A percentile compares a stretch with the other conserved stretches of the same genome.
Conservation (phyloP, 2,113 vertebrate genomes). For the Diphyllodes magnificus region DNA sequence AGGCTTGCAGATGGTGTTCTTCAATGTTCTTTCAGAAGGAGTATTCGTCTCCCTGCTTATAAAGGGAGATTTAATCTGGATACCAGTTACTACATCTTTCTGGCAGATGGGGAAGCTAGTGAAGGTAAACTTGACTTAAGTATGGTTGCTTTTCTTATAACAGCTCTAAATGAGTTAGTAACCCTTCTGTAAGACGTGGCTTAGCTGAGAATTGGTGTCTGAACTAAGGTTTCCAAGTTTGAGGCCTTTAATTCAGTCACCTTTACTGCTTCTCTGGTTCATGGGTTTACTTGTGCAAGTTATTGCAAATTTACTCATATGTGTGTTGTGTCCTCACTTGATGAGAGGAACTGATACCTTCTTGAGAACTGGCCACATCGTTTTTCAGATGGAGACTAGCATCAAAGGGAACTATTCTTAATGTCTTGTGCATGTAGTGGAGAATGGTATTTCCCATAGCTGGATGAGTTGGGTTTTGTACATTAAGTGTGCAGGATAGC, state of each 20-base stretch:
- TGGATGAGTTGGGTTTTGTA: neutral
- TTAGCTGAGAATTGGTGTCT: neutral
- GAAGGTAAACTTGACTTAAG: constrained; percentile 62
- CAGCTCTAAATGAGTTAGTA: neutral
- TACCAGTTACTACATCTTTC: constrained; percentile 80
- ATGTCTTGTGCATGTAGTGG: accelerated
- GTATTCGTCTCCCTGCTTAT: constrained; percentile 54
- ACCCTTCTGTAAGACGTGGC: neutral
- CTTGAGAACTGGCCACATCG: neutral
- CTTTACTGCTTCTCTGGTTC: neutral
- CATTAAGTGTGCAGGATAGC: too few species aligned
- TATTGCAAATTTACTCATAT: neutral
- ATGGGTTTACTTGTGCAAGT: neutral
- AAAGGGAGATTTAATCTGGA: constrained; percentile 75
- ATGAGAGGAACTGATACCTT: neutral
- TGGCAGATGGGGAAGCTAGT: constrained; percentile 76
- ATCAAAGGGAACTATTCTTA: neutral
- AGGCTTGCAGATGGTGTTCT: constrained; percentile 75
- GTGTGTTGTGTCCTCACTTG: neutral
- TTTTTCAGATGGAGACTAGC: neutral
- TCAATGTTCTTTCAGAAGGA: constrained; percentile 83
- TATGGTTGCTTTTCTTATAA: neutral
- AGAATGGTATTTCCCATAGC: neutral
- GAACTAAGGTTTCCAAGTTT: neutral
- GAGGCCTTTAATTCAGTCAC: neutral